Percentiles rank a stretch among this genome's conserved stretches.
phyloP scores from a whole-genome alignment of 2,888 invertebrate species.

The Apodemia duryi region DNA sequence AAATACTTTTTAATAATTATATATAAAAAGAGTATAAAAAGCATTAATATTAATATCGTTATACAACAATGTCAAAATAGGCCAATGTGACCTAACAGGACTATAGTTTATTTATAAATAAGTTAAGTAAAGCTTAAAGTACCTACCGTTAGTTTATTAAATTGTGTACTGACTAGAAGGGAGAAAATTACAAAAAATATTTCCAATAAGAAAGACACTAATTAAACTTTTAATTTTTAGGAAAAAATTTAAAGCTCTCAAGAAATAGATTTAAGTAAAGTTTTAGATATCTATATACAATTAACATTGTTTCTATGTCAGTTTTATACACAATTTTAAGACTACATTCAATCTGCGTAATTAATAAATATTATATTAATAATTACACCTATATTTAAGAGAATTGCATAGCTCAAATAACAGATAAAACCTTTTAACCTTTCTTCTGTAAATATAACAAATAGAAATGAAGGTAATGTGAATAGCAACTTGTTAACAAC shows the following conservation, averaged over 20 bases:
- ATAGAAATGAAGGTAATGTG: background rate
- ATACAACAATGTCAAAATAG: no score
- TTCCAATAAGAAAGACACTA: no score
- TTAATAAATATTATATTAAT: background rate
- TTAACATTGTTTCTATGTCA: background rate
- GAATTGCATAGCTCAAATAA: background rate
- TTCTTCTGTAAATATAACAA: background rate
- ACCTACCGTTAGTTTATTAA: slow-evolving; percentile 28
- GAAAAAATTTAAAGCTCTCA: no score
- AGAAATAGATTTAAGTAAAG: no score
- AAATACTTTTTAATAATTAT: no score
- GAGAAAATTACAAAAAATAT: slow-evolving; percentile 21
- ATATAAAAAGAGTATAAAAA: no score
- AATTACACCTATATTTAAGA: background rate
- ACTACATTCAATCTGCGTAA: background rate
- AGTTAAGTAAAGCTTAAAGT: slow-evolving; percentile 35
- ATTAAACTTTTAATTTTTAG: no score
- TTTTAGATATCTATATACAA: no score
- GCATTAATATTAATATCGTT: no score
- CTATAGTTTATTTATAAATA: slow-evolving; percentile 24
- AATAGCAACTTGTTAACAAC: background rate
- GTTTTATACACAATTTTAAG: background rate
- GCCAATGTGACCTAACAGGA: no score
- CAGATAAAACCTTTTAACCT: background rate
- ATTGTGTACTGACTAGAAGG: slow-evolving; percentile 28